Conservation (phyloP, 1,140 invertebrate genomes). For the Chrysoperla carnea region DNA sequence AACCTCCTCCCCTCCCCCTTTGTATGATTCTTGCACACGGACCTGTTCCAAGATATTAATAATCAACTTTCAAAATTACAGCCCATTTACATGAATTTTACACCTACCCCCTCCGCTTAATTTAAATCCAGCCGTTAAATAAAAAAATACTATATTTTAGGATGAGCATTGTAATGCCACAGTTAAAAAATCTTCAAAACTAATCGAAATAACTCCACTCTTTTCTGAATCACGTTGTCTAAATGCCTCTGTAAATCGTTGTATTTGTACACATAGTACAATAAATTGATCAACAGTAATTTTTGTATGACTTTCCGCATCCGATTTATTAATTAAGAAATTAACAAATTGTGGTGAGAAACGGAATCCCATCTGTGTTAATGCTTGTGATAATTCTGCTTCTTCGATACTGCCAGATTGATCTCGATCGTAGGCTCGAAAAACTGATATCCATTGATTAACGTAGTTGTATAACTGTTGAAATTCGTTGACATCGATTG, state of each 20-base stretch:
- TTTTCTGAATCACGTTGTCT: slow-evolving; percentile 49
- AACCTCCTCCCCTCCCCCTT: too few relatives aligned
- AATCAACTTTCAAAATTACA: too few relatives aligned
- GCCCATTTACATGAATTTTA: too few relatives aligned
- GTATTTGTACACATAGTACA: slow-evolving; percentile 70
- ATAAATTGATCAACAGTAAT: slow-evolving; percentile 79
- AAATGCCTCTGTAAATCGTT: slow-evolving; percentile 73
- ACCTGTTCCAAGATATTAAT: too few relatives aligned
- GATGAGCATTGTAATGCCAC: slow-evolving; percentile 53
- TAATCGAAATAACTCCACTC: slow-evolving; percentile 58
- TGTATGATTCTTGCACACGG: too few relatives aligned
- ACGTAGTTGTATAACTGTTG: slow-evolving; percentile 76
- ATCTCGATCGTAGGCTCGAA: slow-evolving; percentile 66
- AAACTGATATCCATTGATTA: slow-evolving; percentile 70
- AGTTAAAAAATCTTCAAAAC: slow-evolving; percentile 71
- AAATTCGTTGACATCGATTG: slow-evolving; percentile 76
- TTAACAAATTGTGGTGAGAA: slow-evolving; percentile 62
- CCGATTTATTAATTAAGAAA: slow-evolving; percentile 50
- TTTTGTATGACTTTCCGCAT: slow-evolving; percentile 34
- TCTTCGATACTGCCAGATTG: slow-evolving; percentile 70
- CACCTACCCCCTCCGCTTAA: too few relatives aligned
- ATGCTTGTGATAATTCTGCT: slow-evolving; percentile 56
- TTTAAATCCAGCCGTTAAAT: neutral
- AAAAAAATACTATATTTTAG: slow-evolving; percentile 16
- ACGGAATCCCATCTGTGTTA: slow-evolving; percentile 76